Conservation (phyloP, 2,888 invertebrate genomes). For the Noctua fimbriata region DNA sequence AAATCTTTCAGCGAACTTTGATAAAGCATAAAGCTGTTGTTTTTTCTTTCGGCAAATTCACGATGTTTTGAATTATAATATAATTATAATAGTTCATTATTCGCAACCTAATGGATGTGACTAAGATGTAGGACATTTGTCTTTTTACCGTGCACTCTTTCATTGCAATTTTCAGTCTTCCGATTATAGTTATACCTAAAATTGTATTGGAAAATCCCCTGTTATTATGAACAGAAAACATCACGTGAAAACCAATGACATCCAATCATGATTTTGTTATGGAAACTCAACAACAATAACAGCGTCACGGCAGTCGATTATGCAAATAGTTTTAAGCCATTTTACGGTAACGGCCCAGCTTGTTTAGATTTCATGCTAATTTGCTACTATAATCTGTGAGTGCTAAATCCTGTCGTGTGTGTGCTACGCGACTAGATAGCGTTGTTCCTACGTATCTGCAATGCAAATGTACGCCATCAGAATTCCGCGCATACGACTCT, state of each 20-base stretch:
- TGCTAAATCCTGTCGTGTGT: slow-evolving; percentile 77
- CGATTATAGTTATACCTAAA: not conserved
- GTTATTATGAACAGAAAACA: not conserved
- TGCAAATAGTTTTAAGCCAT: slow-evolving; percentile 61
- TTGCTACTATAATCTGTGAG: slow-evolving; percentile 78
- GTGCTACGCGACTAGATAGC: slow-evolving; percentile 70
- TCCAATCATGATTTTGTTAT: slow-evolving; percentile 31
- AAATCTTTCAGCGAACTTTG: not conserved
- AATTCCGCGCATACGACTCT: slow-evolving; percentile 69
- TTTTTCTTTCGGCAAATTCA: not conserved
- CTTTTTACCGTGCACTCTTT: not conserved
- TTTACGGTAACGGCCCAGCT: slow-evolving; percentile 58
- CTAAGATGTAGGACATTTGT: not conserved
- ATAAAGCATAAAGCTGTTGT: no score
- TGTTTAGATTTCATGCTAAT: slow-evolving; percentile 78
- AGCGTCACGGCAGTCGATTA: slow-evolving; percentile 55
- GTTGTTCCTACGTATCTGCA: slow-evolving; percentile 79
- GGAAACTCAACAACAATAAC: slow-evolving; percentile 40
- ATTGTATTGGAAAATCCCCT: not conserved
- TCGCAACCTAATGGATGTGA: not conserved
- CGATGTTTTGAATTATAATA: no score
- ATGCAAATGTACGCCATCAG: slow-evolving; percentile 81
- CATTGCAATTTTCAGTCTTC: not conserved
- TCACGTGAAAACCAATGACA: slow-evolving; percentile 12
- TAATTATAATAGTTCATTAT: not conserved